Conservation (phyloP, 2,113 vertebrate genomes). For the Albula glossodonta region DNA sequence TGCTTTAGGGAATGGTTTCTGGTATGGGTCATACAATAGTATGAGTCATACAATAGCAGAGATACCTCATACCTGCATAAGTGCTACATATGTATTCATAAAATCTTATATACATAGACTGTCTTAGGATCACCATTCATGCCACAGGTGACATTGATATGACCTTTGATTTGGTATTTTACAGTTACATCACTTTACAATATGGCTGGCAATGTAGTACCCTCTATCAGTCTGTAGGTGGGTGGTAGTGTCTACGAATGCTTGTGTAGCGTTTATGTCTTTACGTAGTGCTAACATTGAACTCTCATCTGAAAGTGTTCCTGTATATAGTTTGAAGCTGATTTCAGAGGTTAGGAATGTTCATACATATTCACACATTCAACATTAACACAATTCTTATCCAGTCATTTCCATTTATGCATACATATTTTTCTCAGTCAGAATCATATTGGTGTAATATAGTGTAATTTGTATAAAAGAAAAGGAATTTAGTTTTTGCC, state of each 20-base stretch:
- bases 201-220: not conserved
- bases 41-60: not conserved
- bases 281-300: not conserved
- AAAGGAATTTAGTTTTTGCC: not conserved
- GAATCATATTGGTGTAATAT: not conserved
- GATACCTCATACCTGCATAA: not conserved
- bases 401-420: not conserved
- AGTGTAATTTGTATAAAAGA: conserved; percentile 4
- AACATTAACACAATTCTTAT: not conserved
- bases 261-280: not conserved
- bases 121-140: not conserved
- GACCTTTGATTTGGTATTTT: not conserved
- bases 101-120: not conserved
- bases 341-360: not conserved
- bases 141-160: not conserved
- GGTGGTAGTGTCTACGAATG: not conserved
- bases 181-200: not conserved
- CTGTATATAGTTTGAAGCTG: not conserved
- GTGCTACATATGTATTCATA: not conserved
- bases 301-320: not conserved
- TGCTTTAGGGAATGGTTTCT: not conserved
- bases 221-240: not conserved
- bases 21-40: not conserved
- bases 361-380: not conserved
- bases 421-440: not conserved